Percentiles rank a stretch among this genome's conserved stretches.
Conservation (phyloP, 2,888 invertebrate species). For the Drosophila flavopinicola region DNA sequence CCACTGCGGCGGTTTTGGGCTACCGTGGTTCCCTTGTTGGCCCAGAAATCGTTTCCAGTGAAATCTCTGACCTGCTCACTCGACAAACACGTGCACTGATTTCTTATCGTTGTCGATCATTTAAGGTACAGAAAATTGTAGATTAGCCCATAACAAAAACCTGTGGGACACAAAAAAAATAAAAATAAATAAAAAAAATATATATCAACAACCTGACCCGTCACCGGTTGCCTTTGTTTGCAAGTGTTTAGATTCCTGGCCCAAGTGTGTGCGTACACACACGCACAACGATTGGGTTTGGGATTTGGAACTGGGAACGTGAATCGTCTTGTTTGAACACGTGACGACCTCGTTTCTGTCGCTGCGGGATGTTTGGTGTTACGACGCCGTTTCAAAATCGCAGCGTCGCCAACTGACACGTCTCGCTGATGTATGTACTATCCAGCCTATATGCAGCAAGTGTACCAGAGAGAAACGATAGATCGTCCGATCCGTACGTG, state of each 20-base stretch:
- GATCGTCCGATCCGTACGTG: conserved; percentile 33
- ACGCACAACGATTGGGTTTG: conserved; percentile 33
- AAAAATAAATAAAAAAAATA: conserved; percentile 33
- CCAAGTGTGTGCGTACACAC: conserved; percentile 48
- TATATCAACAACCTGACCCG: conserved; percentile 71
- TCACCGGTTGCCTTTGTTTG: conserved; percentile 55
- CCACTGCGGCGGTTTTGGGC: conserved; percentile 55
- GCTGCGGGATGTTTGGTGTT: conserved; percentile 57
- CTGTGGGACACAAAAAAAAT: conserved; percentile 30
- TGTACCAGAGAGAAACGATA: conserved; percentile 21
- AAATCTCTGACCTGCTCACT: conserved; percentile 58
- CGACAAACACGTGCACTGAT: conserved; percentile 74
- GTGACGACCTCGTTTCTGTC: conserved; percentile 73
- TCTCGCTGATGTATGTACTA: conserved; percentile 28
- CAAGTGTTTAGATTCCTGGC: conserved; percentile 51
- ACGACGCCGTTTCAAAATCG: conserved; percentile 51
- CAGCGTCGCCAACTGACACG: conserved; percentile 59
- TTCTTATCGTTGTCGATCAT: conserved; percentile 69
- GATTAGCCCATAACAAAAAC: conserved; percentile 63
- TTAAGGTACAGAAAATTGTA: conserved; percentile 61
- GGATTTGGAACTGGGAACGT: conserved; percentile 25
- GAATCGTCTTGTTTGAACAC: conserved; percentile 69
- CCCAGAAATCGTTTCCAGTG: conserved; percentile 48
- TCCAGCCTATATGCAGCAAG: conserved; percentile 40
- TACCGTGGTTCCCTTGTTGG: conserved; percentile 59